Percentiles rank a stretch among this genome's conserved stretches.
These are phyloP conservation scores for Parnassius apollo DNA, from an alignment of 2,888 invertebrate genomes.

Conservation along the genomic window DNA sequence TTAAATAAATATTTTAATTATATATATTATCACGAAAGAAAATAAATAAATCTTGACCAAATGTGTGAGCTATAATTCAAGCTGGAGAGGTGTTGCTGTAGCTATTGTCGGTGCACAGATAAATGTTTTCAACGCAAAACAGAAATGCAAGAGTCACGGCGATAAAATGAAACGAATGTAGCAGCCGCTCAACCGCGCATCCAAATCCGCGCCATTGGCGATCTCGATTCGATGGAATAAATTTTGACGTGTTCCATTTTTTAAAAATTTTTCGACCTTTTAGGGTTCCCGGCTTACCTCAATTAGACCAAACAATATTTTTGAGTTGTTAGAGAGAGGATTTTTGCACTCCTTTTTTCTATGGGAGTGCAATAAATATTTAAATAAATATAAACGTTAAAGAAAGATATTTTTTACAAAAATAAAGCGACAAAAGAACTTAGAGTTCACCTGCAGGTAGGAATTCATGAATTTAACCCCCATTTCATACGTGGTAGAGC, in stretches of 20 bases:
- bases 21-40: background rate
- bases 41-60: background rate
- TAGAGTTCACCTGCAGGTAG: too few species aligned
- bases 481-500: too few species aligned
- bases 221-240: conserved; percentile 59
- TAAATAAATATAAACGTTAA: too few species aligned
- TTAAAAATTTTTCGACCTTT: conserved; percentile 36
- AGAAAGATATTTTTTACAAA: too few species aligned
- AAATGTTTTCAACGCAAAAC: conserved; percentile 14
- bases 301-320: conserved; percentile 6
- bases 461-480: too few species aligned
- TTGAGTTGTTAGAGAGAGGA: too few species aligned
- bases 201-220: conserved; percentile 52
- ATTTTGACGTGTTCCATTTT: conserved; percentile 70
- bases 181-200: conserved; percentile 35
- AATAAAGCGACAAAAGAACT: too few species aligned
- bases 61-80: conserved; percentile 9
- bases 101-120: conserved; percentile 12
- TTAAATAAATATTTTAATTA: background rate
- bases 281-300: conserved; percentile 9
- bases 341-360: too few species aligned
- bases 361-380: too few species aligned
- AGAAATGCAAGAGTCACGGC: conserved; percentile 25
- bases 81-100: conserved; percentile 21
- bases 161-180: conserved; percentile 32